These are phyloP conservation scores for Saccostrea cuccullata DNA, from an alignment of 1,140 invertebrate species.

Conservation along the genomic window DNA sequence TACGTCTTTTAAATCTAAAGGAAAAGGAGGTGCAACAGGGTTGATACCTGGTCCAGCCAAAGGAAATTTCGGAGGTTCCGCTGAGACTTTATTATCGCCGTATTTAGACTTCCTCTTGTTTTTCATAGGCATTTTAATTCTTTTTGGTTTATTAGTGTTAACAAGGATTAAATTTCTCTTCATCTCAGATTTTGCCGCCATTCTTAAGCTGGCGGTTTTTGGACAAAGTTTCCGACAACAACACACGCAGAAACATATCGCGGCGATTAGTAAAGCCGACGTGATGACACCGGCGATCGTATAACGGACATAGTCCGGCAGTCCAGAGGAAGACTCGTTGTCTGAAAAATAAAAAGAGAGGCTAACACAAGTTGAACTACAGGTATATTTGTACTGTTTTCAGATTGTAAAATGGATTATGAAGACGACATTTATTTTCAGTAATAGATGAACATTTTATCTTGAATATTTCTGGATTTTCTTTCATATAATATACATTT, in stretches of 20 bases:
- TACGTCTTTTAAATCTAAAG: slow-evolving; percentile 4
- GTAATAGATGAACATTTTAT: no score
- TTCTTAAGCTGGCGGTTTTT: not conserved
- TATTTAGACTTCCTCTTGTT: not conserved
- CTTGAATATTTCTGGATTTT: no score
- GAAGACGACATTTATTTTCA: no score
- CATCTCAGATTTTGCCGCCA: slow-evolving; percentile 1
- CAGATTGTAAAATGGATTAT: no score
- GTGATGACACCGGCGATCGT: not conserved
- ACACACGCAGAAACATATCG: not conserved
- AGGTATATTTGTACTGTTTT: no score
- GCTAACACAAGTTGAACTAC: no score
- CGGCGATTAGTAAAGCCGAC: not conserved
- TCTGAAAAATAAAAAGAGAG: not conserved
- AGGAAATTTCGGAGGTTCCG: not conserved
- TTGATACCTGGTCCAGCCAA: not conserved
- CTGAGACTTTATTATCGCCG: not conserved
- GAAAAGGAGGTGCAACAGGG: slow-evolving; percentile 2
- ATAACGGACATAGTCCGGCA: not conserved
- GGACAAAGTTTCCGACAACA: slow-evolving; percentile 13
- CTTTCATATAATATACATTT: no score
- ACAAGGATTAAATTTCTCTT: not conserved
- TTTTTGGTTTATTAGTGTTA: slow-evolving; percentile 12
- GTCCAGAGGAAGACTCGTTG: not conserved
- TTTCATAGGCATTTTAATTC: not conserved